A percentile compares a stretch with the other conserved stretches of the same genome.
phyloP scores from a whole-genome alignment of 2,888 invertebrate species.

The Morpho deidamia region DNA sequence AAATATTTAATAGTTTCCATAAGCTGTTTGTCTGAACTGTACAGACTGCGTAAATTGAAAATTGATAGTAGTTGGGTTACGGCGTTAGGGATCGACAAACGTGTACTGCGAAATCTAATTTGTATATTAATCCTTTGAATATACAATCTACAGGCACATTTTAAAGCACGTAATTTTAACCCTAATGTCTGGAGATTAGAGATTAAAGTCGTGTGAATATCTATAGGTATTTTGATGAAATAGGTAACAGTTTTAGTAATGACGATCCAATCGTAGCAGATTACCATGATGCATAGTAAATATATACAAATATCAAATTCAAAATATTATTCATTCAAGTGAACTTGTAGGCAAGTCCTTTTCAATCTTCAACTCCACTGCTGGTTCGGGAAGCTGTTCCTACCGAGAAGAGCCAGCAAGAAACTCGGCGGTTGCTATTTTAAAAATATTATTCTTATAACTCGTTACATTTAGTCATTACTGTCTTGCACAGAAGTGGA shows the following conservation, averaged over 20 bases:
- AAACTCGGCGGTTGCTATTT: no score
- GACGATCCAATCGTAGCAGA: not conserved
- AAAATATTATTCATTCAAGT: no score
- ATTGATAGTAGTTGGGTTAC: not conserved
- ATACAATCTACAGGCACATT: not conserved
- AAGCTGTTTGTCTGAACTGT: no score
- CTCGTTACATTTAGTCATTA: no score
- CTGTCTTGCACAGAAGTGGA: no score
- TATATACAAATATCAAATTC: not conserved
- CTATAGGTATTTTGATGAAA: not conserved
- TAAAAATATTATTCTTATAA: no score
- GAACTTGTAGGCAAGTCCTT: no score
- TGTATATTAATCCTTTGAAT: slow-evolving; percentile 15
- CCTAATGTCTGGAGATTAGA: not conserved
- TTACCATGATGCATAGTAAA: not conserved
- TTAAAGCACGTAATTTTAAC: not conserved
- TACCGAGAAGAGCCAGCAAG: no score
- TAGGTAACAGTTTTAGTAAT: not conserved
- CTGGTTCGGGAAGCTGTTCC: no score
- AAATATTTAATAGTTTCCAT: no score
- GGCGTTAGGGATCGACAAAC: slow-evolving; percentile 4
- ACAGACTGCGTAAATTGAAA: slow-evolving; percentile 2
- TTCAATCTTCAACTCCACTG: no score
- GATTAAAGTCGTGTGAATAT: not conserved
- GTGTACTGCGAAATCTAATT: slow-evolving; percentile 10